Base-by-base conservation (phyloP, 2,888 invertebrate genomes). In the Phasia obesa region DNA sequence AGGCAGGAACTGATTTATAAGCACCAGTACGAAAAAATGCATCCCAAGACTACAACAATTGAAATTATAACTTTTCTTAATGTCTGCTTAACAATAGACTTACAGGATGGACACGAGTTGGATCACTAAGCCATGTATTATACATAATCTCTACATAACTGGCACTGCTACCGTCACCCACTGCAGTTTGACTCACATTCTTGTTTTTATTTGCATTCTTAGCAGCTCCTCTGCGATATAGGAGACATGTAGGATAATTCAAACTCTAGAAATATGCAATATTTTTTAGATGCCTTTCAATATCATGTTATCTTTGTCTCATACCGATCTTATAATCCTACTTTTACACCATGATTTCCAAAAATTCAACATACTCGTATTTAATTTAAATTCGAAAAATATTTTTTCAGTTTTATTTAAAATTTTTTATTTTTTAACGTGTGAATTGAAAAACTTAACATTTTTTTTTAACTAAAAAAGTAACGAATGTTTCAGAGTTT, bases 141-240 rank as follows among this genome's bases (percentile, higher is more conserved):
- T 98, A 99, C 98, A 99, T 99, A 92, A 99, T 98, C 92, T 99
- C 99, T 76, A 99, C 97, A 91, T 99, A 99, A 17, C 95, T 94
- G 19, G 97, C 96, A 70, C 97, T 97, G 89, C 96, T 97, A 88
- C 99, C 99, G 94, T 97, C 99, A 88, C 99, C 94, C 92, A 99
- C 99, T 1, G 98, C 19, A 13, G 57, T 76, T 21, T 67, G 42
- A 4, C 1, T 0, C 3, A 2, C 23, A 1, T 27, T 6, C 76
- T 53, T n/a, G 15, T n/a, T 15, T 47, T 42, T 53, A 3, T 31
- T 27, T 2, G 49, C 42, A 6, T 67, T 67, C 55, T 69, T 60
- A 11, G 67, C 19, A 25, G 62, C 62, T 44, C 23, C 13, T 62
- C 76, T 60, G 5, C 23, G 44, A 17, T 17, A 64, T 4, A 11